Evolutionary conservation across 2,113 vertebrate genomes (phyloP).

Genomic region (Barbus barbus): DNA sequence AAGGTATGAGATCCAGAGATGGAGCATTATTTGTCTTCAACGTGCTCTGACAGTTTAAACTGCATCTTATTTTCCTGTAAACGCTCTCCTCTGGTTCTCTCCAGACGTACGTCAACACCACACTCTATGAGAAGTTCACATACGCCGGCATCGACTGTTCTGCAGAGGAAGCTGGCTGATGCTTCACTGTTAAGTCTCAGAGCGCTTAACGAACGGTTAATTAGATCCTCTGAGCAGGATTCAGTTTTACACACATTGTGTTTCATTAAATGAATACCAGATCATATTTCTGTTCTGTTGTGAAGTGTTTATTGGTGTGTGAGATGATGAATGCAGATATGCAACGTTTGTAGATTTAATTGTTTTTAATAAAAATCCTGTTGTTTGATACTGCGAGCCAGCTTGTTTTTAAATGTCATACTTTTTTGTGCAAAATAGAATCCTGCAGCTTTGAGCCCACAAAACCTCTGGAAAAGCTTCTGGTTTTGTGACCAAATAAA

Average conservation of each 20-base stretch:
- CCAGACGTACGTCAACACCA: constrained; percentile 89
- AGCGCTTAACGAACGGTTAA: constrained; percentile 18
- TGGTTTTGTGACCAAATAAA: not conserved
- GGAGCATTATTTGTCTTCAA: not conserved
- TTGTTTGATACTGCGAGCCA: constrained; percentile 10
- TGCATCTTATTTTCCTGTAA: not conserved
- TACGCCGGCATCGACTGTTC: constrained; percentile 89
- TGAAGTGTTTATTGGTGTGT: not conserved
- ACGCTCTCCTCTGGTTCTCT: constrained; percentile 12
- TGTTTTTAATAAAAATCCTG: constrained; percentile 11
- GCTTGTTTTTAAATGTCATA: not conserved
- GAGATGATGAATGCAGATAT: not conserved
- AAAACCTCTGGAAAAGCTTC: not conserved
- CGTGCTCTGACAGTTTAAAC: not conserved
- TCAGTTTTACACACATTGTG: constrained; percentile 61
- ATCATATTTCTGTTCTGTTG: constrained; percentile 15
- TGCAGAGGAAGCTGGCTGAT: constrained; percentile 84
- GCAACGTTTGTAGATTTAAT: constrained; percentile 4
- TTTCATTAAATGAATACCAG: constrained; percentile 41
- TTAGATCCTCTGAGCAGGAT: constrained; percentile 52
- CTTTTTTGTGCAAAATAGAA: not conserved
- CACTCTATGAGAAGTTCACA: constrained; percentile 88
- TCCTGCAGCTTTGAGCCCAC: not conserved
- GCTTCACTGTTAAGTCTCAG: not conserved
- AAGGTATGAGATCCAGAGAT: constrained; percentile 72